These are phyloP conservation scores for Poeciliopsis occidentalis DNA, from an alignment of 2,113 vertebrate species.

Conservation along the genomic window DNA sequence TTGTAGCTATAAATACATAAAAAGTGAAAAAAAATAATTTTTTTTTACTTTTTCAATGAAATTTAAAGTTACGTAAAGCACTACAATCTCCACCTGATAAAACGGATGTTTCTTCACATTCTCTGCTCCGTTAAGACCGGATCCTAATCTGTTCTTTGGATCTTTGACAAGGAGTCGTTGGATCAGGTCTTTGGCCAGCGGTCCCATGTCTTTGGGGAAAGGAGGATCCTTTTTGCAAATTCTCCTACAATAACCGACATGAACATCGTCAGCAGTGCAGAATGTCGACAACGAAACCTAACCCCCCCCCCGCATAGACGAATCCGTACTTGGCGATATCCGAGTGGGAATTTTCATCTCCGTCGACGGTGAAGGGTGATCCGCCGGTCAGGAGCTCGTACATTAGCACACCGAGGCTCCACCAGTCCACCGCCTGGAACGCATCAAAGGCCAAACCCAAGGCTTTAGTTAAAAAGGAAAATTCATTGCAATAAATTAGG, in stretches of 20 bases:
- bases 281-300: slow-evolving; percentile 2
- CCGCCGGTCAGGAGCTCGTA: slow-evolving; percentile 97
- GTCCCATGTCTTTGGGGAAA: slow-evolving; percentile 92
- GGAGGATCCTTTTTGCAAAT: slow-evolving; percentile 97
- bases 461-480: slow-evolving; percentile 6
- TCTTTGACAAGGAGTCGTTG: slow-evolving; percentile 92
- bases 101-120: slow-evolving; percentile 95
- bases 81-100: slow-evolving; percentile 85
- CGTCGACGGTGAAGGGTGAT: slow-evolving; percentile 97
- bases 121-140: slow-evolving; percentile 87
- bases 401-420: slow-evolving; percentile 98
- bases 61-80: neutral
- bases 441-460: slow-evolving; percentile 7
- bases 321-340: slow-evolving; percentile 93
- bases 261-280: slow-evolving; percentile 11
- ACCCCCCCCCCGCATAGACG: neutral
- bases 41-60: neutral
- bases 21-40: neutral
- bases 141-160: slow-evolving; percentile 93
- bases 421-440: slow-evolving; percentile 97
- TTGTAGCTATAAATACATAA: neutral
- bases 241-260: slow-evolving; percentile 81
- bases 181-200: slow-evolving; percentile 91
- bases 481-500: neutral
- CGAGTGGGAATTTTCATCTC: slow-evolving; percentile 95